Evolutionary conservation across 1,140 invertebrate genomes (phyloP), one percentile per base, ranked within the genome.

Genomic region (Orchestia grillus): DNA sequence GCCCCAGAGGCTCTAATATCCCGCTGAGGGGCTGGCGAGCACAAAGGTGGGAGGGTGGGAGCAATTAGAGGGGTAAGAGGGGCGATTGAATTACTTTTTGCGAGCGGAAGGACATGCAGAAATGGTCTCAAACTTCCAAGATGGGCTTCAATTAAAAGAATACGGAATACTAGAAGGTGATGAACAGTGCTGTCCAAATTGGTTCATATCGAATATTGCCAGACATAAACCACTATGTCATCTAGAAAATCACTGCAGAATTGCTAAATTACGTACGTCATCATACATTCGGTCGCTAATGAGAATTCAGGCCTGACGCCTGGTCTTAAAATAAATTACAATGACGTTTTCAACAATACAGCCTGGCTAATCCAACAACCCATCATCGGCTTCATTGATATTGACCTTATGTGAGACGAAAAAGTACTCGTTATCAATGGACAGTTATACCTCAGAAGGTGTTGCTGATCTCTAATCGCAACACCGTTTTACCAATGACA

Each of bases 81-180:
- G 92, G 92, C 44, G 92, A 94, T 94, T 94, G 92, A 94, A 94
- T 94, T 94, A 94, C 92, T 94, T 94, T 94, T 94, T 94, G 92
- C 92, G 44, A 44, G 43, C 15, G 44, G 40, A 94, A 94, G 92
- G 92, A 94, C 92, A 94, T 47, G 92, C 44, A 47, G 92, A 94
- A 94, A 45, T 44, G 92, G 44, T 44, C 92, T 45, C 92, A 45
- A 94, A 94, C 92, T 94, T 94, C 92, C 92, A 45, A 45, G 92
- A 94, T 94, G 44, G 44, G 44, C 41, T 94, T 45, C 43, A 40
- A 94, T 94, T 94, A 94, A 94, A 94, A 94, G 92, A 94, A 94
- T 45, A 40, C 23, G 11, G 43, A 45, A 94, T 94, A 45, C 19
- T 44, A 8, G 92, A 94, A 40, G 44, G 40, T 94, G 92, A 94